These are phyloP conservation scores for Micropterix aruncella DNA, from an alignment of 2,888 invertebrate genomes.

Conservation along the genomic window DNA sequence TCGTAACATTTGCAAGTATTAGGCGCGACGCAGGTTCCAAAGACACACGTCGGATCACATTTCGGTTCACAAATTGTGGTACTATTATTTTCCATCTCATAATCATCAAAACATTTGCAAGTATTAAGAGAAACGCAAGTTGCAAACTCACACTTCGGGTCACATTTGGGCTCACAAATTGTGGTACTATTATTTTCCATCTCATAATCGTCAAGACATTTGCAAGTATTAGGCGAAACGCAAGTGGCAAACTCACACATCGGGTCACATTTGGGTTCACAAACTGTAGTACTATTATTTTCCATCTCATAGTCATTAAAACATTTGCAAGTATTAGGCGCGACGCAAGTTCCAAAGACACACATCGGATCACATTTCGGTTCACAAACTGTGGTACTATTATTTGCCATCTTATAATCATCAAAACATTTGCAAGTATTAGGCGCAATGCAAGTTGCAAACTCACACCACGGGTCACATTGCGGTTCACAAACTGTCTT, in stretches of 20 bases:
- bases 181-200: too few species aligned
- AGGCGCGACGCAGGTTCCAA: constrained; percentile 13
- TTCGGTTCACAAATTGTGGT: constrained; percentile 1
- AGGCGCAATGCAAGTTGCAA: constrained; percentile 13
- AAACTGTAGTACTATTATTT: constrained; percentile 3
- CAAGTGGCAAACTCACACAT: constrained; percentile 37
- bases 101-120: constrained; percentile 16
- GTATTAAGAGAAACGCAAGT: constrained; percentile 7
- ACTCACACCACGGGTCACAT: constrained; percentile 13
- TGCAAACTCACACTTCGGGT: constrained; percentile 8
- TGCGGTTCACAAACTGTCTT: constrained; percentile 1
- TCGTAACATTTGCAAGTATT: constrained; percentile 23
- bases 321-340: constrained; percentile 16
- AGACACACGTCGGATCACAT: constrained; percentile 13
- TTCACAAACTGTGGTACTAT: constrained; percentile 1
- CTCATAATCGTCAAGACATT: constrained; percentile 22
- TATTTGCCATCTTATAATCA: constrained; percentile 15
- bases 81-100: constrained; percentile 7
- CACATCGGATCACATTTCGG: constrained; percentile 22
- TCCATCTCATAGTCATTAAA: constrained; percentile 10
- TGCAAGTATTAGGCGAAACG: constrained; percentile 42
- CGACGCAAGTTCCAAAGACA: constrained; percentile 20
- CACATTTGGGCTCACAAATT: constrained; percentile 13
- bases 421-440: constrained; percentile 23
- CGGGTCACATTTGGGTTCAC: constrained; percentile 6